phyloP scores from a whole-genome alignment of 2,797 vertebrate species.

The Pseudocheirus occidentalis region DNA sequence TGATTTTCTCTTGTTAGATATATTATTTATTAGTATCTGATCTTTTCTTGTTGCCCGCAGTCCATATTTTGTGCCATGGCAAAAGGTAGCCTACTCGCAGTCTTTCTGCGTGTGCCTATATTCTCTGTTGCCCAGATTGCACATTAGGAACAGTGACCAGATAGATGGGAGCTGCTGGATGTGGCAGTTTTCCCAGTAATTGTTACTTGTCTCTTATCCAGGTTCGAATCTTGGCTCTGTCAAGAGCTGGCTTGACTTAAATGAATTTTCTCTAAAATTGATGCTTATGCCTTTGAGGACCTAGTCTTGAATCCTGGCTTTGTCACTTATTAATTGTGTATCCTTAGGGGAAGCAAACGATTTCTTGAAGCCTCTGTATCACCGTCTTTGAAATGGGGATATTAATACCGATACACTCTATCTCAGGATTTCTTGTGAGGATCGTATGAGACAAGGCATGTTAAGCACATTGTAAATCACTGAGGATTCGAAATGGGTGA shows the following conservation, averaged over 20 bases:
- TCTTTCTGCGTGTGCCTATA: slow-evolving; percentile 2
- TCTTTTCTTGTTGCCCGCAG: slow-evolving; percentile 20
- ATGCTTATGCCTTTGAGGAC: not conserved
- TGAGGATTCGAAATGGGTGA: not conserved
- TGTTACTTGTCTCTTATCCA: not conserved
- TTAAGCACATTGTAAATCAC: not conserved
- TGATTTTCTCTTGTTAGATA: slow-evolving; percentile 24
- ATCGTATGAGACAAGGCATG: not conserved
- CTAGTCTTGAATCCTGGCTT: not conserved
- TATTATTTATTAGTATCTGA: not conserved
- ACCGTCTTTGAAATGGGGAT: not conserved
- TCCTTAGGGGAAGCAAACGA: not conserved
- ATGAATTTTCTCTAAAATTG: not conserved
- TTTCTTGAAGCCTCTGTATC: not conserved
- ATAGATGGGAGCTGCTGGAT: not conserved
- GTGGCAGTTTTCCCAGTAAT: not conserved
- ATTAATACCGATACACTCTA: not conserved
- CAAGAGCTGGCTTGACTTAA: not conserved
- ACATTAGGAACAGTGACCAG: not conserved
- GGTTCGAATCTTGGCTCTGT: not conserved
- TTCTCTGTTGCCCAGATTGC: not conserved
- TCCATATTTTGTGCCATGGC: slow-evolving; percentile 4
- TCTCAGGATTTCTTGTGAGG: not conserved
- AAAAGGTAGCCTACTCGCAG: not conserved
- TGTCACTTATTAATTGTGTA: not conserved